Base-by-base conservation (phyloP, 2,888 invertebrate species). In the Argyresthia albistria region DNA sequence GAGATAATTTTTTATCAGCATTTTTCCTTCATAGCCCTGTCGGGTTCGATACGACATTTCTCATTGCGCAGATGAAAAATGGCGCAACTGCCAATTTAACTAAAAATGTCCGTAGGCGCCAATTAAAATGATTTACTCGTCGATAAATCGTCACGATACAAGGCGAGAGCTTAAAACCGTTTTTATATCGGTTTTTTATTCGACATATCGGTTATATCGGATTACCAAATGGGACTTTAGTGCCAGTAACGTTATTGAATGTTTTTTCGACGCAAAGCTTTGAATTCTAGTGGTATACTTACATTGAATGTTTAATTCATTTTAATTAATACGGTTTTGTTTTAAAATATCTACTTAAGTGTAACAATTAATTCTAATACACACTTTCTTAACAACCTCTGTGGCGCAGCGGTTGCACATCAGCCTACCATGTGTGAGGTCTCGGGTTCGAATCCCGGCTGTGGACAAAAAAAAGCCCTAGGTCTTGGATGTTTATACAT, bases 41-140 rank as follows among this genome's bases (percentile, higher is more conserved):
- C 3, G 25, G 25, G 25, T 25, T 4, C 25, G 49, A 49, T 25
- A 25, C 25, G 49, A 49, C 46, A 51, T 36, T 14, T 51, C 45
- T 14, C 39, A 51, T 51, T 43, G 46, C 35, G 46, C 67, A 63
- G 69, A 74, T 82, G 83, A 83, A 77, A 77, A 78, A 84, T 71
- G 78, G 67, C 66, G 67, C 61, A 73, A 65, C 75, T 80, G 82
- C 83, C 84, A 86, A 86, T 86, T 84, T 83, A 75, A 76, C 73
- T 77, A 81, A 86, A 83, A 84, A 82, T 76, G 78, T 80, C 80
- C 78, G 69, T 71, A 67, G 73, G 70, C 76, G 60, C 82, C 86
- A 82, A 86, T 86, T 86, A 84, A 86, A 84, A 80, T 86, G 86
- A 86, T 86, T 86, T 86, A 86, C 82, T 82, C 78, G 73, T 79